Percentiles rank a stretch among this genome's conserved stretches.
phyloP scores from a whole-genome alignment of 2,797 vertebrate genomes.

The Schizothorax lantsangensis region DNA sequence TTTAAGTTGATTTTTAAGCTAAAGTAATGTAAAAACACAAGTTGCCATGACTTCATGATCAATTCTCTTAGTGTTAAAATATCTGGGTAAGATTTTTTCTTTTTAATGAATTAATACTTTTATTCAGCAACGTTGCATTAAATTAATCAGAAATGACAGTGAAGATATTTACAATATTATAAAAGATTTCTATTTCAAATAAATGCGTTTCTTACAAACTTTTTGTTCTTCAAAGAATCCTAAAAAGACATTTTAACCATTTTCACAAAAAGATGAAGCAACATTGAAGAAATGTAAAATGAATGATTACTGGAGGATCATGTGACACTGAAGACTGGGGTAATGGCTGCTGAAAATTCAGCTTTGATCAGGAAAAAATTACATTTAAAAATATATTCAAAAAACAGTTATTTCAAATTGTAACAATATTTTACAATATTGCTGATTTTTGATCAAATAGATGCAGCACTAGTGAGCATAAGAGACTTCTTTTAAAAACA shows the following conservation, averaged over 20 bases:
- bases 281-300: background rate
- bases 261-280: no score
- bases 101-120: background rate
- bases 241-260: no score
- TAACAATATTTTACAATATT: background rate
- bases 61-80: background rate
- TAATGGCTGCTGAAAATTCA: no score
- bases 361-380: no score
- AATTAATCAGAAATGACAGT: background rate
- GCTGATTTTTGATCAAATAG: no score
- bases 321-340: no score
- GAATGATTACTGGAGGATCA: background rate
- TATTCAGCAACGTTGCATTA: background rate
- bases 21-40: no score
- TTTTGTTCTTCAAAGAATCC: background rate
- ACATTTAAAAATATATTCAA: no score
- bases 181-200: background rate
- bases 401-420: background rate
- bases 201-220: background rate
- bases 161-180: background rate
- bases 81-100: background rate
- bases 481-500: background rate
- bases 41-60: no score
- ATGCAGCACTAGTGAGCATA: background rate
- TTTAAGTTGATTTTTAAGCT: no score